These are phyloP conservation scores for Megaustenia siamemsis DNA, from an alignment of 2,888 invertebrate species.

Conservation along the genomic window DNA sequence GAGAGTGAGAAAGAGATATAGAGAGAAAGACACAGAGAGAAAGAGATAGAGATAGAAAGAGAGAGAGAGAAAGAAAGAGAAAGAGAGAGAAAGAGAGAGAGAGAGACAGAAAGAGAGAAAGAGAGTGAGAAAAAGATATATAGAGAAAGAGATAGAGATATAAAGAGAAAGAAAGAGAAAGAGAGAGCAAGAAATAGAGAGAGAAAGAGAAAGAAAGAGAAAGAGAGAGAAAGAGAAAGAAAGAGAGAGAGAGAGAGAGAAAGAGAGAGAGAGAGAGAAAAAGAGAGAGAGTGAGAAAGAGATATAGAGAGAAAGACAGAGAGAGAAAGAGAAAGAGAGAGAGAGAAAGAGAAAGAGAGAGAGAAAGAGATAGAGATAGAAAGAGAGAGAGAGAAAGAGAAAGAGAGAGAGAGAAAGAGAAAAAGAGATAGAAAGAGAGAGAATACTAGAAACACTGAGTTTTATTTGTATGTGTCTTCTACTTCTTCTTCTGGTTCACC, in stretches of 20 bases:
- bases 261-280: conserved; percentile 2
- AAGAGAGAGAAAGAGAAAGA: not conserved
- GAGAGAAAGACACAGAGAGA: not conserved
- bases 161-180: not conserved
- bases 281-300: conserved; percentile 45
- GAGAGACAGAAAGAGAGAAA: not conserved
- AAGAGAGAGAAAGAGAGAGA: not conserved
- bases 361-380: conserved; percentile 2
- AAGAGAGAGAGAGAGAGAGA: not conserved
- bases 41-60: not conserved
- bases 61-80: not conserved
- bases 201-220: conserved; percentile 22
- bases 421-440: too few relatives aligned
- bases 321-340: conserved; percentile 1
- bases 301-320: not conserved
- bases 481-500: too few relatives aligned
- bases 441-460: too few relatives aligned
- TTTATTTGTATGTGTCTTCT: too few relatives aligned
- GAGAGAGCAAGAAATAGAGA: not conserved
- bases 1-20: too few relatives aligned
- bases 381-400: not conserved
- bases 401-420: not conserved
- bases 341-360: conserved; percentile 49
- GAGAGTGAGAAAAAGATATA: not conserved
- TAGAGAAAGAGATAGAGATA: not conserved